Percentiles rank a stretch among this genome's conserved stretches.
Conservation (phyloP, 1,140 invertebrate species). For the Nylanderia fulva region DNA sequence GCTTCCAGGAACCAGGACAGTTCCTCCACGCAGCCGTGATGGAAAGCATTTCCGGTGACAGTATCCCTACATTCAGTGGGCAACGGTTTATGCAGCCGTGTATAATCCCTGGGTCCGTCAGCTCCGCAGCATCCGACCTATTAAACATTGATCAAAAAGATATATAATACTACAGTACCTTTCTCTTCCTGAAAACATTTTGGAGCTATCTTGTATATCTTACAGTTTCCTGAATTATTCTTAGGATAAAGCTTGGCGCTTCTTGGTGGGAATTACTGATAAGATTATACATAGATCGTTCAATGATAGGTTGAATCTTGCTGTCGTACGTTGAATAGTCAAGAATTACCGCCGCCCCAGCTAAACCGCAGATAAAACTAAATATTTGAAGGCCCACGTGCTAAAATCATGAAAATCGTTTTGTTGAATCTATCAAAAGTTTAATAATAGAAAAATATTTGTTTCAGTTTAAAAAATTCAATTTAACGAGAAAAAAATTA, state of each 20-base stretch:
- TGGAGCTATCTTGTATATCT: slow-evolving; percentile 74
- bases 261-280: slow-evolving; percentile 91
- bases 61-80: slow-evolving; percentile 93
- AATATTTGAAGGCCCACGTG: slow-evolving; percentile 90
- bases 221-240: slow-evolving; percentile 94
- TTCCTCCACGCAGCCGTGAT: slow-evolving; percentile 94
- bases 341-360: slow-evolving; percentile 91
- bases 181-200: not conserved
- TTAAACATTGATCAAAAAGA: slow-evolving; percentile 36
- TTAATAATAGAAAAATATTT: not conserved
- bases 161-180: not conserved
- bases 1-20: slow-evolving; percentile 94
- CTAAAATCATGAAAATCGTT: slow-evolving; percentile 84
- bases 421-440: not conserved
- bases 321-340: slow-evolving; percentile 93
- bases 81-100: slow-evolving; percentile 90
- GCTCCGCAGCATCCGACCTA: slow-evolving; percentile 95
- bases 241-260: slow-evolving; percentile 87
- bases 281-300: slow-evolving; percentile 89
- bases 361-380: slow-evolving; percentile 90
- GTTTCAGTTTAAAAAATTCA: not conserved
- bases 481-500: not conserved
- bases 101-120: slow-evolving; percentile 92
- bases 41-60: slow-evolving; percentile 95
- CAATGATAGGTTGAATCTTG: slow-evolving; percentile 91